These are phyloP conservation scores for Zaprionus ghesquierei DNA, from an alignment of 1,140 invertebrate genomes.

Conservation along the genomic window DNA sequence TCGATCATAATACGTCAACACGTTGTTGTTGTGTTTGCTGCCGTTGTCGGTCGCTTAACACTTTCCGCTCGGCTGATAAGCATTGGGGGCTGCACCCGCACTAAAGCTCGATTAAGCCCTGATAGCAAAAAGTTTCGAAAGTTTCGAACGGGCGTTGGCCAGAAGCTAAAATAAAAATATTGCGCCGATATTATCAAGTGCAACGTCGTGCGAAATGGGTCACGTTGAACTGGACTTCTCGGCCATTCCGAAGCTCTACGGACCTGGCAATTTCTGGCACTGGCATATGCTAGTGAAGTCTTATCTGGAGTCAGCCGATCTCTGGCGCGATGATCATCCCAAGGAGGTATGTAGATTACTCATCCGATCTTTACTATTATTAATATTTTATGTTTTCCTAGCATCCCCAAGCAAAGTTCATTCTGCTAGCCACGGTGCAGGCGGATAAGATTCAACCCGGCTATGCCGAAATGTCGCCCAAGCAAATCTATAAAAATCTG, in stretches of 20 bases:
- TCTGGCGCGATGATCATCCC: constrained; percentile 61
- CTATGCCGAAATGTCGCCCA: constrained; percentile 46
- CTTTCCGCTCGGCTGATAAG: constrained; percentile 55
- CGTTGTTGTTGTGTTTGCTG: constrained; percentile 4
- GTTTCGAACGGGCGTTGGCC: background rate
- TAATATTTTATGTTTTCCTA: constrained; percentile 5
- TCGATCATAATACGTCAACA: background rate
- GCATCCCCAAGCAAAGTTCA: constrained; percentile 50
- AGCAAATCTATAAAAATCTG: constrained; percentile 52
- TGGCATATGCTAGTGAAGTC: constrained; percentile 54
- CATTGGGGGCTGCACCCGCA: background rate
- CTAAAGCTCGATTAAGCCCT: constrained; percentile 33
- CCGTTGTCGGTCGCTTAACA: constrained; percentile 19
- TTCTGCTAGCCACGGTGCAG: constrained; percentile 50
- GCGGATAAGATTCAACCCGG: constrained; percentile 54
- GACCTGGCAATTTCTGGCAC: constrained; percentile 57
- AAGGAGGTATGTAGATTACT: constrained; percentile 31
- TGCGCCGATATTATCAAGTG: constrained; percentile 12
- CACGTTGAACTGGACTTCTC: constrained; percentile 55
- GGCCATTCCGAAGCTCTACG: constrained; percentile 54
- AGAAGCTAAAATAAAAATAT: background rate
- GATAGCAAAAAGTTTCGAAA: constrained; percentile 24
- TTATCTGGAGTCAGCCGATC: constrained; percentile 50
- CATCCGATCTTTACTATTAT: background rate
- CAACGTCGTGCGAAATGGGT: constrained; percentile 38